Conservation (phyloP, 2,797 vertebrate genomes). For the Oceanodroma leucorhoa region DNA sequence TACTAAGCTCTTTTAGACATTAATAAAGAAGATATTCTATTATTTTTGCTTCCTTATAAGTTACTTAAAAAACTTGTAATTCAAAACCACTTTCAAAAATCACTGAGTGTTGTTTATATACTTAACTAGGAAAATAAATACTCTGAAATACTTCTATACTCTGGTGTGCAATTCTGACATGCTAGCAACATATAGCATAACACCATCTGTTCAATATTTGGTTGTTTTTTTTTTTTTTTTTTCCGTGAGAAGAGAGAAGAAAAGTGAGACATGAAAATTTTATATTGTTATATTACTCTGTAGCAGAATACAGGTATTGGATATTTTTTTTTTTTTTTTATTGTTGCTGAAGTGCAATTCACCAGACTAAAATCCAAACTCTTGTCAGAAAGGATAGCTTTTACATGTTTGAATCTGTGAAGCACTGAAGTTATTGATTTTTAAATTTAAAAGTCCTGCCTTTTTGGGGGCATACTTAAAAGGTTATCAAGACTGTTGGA, state of each 20-base stretch:
- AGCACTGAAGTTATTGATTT: conserved; percentile 45
- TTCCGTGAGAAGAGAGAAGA: not conserved
- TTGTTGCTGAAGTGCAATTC: conserved; percentile 12
- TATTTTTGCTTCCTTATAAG: not conserved
- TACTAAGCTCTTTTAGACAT: accelerated
- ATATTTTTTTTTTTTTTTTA: not conserved
- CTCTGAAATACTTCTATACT: not conserved
- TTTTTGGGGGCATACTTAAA: not conserved
- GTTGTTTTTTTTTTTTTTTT: not conserved
- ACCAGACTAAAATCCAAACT: conserved; percentile 46
- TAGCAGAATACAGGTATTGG: not conserved
- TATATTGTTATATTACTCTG: not conserved
- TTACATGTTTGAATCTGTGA: conserved; percentile 17
- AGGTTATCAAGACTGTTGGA: not conserved
- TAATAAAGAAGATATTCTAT: not conserved
- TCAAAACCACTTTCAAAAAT: not conserved
- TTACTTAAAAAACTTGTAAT: not conserved
- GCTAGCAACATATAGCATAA: not conserved
- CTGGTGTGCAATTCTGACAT: not conserved
- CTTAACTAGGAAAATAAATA: not conserved
- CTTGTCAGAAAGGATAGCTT: conserved; percentile 34
- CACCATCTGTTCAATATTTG: not conserved
- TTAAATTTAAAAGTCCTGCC: conserved; percentile 45
- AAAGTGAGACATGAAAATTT: conserved; percentile 6
- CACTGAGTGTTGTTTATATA: not conserved